Evolutionary conservation across 1,140 invertebrate genomes (phyloP), one percentile per base, ranked within the genome.

Genomic region (Cydia splendana): DNA sequence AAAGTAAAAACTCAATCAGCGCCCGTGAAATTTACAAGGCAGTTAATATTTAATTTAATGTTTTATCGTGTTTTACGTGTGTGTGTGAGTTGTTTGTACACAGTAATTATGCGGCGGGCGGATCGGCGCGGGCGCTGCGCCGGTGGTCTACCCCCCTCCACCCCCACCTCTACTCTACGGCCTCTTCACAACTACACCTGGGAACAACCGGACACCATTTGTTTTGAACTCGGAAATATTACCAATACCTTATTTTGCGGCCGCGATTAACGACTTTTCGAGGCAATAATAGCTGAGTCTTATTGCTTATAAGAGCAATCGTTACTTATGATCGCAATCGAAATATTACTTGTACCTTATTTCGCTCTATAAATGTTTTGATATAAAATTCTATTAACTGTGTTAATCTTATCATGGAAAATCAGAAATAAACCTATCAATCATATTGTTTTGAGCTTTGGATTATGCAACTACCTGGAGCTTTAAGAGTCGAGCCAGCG

Each of bases 11-110:
- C 85, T 88, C 85, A 89, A 89, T 90, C 87, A 88, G 85, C 84
- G 85, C 83, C 88, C 86, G 88, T 88, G 87, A 91, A 91, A 83
- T 92, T 92, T 91, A 91, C 85, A 91, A 89, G 87, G 84, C 83
- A 91, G 88, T 91, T 91, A 90, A 89, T 88, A 87, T 87, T 90
- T 89, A 88, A 88, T 88, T 87, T 90, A 87, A 87, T 85, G 86
- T 88, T 88, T 85, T 89, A 85, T 87, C 83, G 86, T 88, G 85
- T 78, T 53, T 53, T 80, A 69, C 77, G 78, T 79, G 83, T 85
- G 85, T 84, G 84, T 82, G 82, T 86, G 84, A 82, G 84, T 89
- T 81, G 84, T 89, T 81, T 84, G 88, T 89, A 85, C 84, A 85
- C 80, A 87, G 87, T 93, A 91, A 93, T 93, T 93, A 93, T 91